phyloP scores from a whole-genome alignment of 2,888 invertebrate species.

The Oconnorella tubifera region DNA sequence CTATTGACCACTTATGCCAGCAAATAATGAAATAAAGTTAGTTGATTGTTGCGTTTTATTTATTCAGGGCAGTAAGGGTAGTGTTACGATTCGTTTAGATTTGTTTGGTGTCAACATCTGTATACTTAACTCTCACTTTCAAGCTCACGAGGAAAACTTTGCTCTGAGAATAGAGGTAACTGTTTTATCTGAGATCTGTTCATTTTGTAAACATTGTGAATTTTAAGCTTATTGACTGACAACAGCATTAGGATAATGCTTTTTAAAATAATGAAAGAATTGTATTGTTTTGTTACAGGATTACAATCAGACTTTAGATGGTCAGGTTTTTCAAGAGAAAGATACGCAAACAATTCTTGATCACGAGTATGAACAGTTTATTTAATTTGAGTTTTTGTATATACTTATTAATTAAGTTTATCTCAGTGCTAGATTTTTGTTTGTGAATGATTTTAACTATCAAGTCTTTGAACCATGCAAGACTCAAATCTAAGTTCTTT shows the following conservation, averaged over 20 bases:
- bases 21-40: too few species aligned
- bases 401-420: too few species aligned
- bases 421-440: too few species aligned
- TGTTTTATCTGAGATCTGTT: not conserved
- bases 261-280: conserved; percentile 71
- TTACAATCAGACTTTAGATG: conserved; percentile 78
- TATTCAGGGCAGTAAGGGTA: conserved; percentile 98
- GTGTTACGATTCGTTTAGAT: conserved; percentile 79
- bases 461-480: too few species aligned
- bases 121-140: conserved; percentile 82
- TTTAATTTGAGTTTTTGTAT: too few species aligned
- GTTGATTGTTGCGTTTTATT: too few species aligned
- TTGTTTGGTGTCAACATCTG: conserved; percentile 84
- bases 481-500: too few species aligned
- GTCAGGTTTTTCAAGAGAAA: conserved; percentile 72
- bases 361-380: too few species aligned
- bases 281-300: conserved; percentile 58
- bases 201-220: not conserved
- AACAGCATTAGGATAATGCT: conserved; percentile 80
- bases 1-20: too few species aligned
- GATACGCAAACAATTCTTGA: conserved; percentile 80
- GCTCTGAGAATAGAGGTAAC: conserved; percentile 71
- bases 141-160: conserved; percentile 80
- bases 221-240: conserved; percentile 63
- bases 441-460: too few species aligned